These are phyloP conservation scores for Hypena proboscidalis DNA, from an alignment of 2,888 invertebrate genomes.

Conservation along the genomic window DNA sequence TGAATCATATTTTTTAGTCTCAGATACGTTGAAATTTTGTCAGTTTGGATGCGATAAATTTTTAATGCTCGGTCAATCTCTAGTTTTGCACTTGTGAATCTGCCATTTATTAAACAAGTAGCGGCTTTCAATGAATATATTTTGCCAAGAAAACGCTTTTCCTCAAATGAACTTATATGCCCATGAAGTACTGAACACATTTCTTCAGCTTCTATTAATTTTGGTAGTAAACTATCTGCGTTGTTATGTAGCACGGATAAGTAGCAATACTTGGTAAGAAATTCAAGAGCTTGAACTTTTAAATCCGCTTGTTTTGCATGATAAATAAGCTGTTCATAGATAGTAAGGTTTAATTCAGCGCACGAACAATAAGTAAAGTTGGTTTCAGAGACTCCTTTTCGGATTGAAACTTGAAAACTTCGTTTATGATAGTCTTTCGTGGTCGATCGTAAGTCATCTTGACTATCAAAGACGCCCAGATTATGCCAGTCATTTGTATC, in stretches of 20 bases:
- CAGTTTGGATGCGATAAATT: conserved; percentile 63
- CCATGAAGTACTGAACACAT: conserved; percentile 49
- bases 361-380: conserved; percentile 71
- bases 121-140: conserved; percentile 70
- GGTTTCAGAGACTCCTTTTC: conserved; percentile 66
- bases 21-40: conserved; percentile 59
- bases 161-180: conserved; percentile 48
- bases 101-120: conserved; percentile 55
- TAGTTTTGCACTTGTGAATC: conserved; percentile 57
- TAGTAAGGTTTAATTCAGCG: conserved; percentile 65
- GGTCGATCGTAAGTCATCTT: conserved; percentile 49
- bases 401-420: conserved; percentile 59
- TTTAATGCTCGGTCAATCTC: conserved; percentile 62
- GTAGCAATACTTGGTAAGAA: conserved; percentile 61
- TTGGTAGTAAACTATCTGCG: conserved; percentile 53
- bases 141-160: conserved; percentile 62
- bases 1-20: conserved; percentile 51
- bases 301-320: conserved; percentile 75
- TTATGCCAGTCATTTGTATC: conserved; percentile 63
- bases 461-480: conserved; percentile 66
- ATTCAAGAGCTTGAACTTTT: conserved; percentile 66
- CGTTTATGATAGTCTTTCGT: conserved; percentile 40
- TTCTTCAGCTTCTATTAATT: conserved; percentile 65
- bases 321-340: conserved; percentile 70
- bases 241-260: conserved; percentile 63